A percentile compares a stretch with the other conserved stretches of the same genome.
Evolutionary conservation across 2,888 invertebrate species (phyloP).

Genomic region (Linnaemya vulpina): DNA sequence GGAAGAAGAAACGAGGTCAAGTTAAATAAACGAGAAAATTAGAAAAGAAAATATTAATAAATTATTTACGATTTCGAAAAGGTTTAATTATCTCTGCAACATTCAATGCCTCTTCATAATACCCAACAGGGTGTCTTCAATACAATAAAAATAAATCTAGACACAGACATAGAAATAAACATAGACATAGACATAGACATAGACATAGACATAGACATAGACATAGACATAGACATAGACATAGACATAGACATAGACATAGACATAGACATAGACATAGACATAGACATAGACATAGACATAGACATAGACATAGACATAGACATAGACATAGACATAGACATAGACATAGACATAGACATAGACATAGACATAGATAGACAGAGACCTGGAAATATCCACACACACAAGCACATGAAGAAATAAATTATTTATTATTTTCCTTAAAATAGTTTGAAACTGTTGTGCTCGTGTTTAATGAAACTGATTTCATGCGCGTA

Average conservation of each 20-base stretch:
- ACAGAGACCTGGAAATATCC: not conserved
- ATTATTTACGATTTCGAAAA: not conserved
- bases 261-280: slow-evolving; percentile 2
- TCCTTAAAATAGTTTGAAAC: not conserved
- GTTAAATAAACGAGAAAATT: not conserved
- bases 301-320: not conserved
- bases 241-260: slow-evolving; percentile 1
- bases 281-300: not conserved
- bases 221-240: slow-evolving; percentile 1
- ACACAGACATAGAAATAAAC: not conserved
- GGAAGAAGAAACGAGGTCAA: not conserved
- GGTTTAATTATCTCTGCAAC: not conserved
- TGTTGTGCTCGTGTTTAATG: not conserved
- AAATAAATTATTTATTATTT: not conserved
- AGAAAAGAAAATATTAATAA: not conserved
- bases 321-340: not conserved
- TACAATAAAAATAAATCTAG: slow-evolving; percentile 10
- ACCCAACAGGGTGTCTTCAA: not conserved
- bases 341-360: not conserved
- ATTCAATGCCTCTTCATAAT: slow-evolving; percentile 1
- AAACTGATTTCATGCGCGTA: slow-evolving; percentile 11
- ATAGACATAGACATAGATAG: slow-evolving; percentile 16
- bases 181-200: not conserved
- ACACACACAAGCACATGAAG: not conserved
- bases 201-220: slow-evolving; percentile 3